Conservation (phyloP, 2,113 vertebrate species). For the Poicephalus meyeri region DNA sequence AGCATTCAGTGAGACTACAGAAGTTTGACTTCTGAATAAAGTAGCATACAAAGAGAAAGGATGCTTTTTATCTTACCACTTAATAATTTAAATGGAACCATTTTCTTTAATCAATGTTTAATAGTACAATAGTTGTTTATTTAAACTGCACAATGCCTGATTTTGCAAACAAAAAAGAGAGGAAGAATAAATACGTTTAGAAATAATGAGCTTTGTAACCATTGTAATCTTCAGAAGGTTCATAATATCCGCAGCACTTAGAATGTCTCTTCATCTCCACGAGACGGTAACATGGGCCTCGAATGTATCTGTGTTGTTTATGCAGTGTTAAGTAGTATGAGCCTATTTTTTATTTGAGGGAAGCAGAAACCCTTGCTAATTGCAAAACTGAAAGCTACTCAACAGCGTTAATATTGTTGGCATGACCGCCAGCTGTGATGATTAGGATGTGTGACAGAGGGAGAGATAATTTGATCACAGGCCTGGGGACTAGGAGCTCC, state of each 20-base stretch:
- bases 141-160: constrained; percentile 30
- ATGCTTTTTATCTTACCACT: constrained; percentile 69
- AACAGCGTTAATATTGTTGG: constrained; percentile 64
- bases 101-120: constrained; percentile 69
- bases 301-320: background rate
- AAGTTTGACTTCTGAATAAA: constrained; percentile 75
- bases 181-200: constrained; percentile 50
- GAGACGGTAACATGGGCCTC: background rate
- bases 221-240: constrained; percentile 26
- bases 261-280: background rate
- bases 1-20: constrained; percentile 65
- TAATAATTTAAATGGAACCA: constrained; percentile 62
- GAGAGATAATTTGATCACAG: constrained; percentile 65
- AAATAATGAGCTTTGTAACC: constrained; percentile 51
- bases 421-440: constrained; percentile 60
- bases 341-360: constrained; percentile 38
- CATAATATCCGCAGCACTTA: constrained; percentile 2
- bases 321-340: constrained; percentile 8
- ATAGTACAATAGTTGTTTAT: constrained; percentile 62
- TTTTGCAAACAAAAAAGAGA: constrained; percentile 56
- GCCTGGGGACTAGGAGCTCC: constrained; percentile 19
- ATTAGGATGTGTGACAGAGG: constrained; percentile 65
- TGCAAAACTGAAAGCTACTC: constrained; percentile 66
- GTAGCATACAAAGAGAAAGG: constrained; percentile 51
- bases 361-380: constrained; percentile 62